Conservation (phyloP, 2,888 invertebrate species). For the Hermaeophaga mercurialis region DNA sequence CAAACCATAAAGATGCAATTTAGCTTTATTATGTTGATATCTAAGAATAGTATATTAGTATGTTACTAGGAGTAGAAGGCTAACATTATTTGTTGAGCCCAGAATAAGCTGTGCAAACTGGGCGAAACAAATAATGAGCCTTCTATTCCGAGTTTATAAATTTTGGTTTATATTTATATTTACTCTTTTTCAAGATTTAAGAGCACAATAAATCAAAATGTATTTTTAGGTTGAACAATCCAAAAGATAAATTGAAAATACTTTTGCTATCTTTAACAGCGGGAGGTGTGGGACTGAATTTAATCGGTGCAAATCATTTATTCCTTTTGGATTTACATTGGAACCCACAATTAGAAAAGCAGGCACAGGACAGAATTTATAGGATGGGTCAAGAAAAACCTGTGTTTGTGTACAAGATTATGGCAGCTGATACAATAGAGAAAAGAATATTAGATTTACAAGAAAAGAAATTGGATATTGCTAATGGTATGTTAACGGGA, state of each 20-base stretch:
- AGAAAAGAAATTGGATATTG: slow-evolving; percentile 76
- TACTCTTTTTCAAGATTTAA: neutral
- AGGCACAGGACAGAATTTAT: slow-evolving; percentile 94
- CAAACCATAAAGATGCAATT: no score
- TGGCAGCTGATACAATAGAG: slow-evolving; percentile 87
- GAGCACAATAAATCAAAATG: no score
- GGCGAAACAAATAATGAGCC: no score
- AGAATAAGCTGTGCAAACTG: no score
- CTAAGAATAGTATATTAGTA: no score
- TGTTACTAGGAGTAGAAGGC: no score
- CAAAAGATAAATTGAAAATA: slow-evolving; percentile 64
- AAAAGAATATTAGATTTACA: slow-evolving; percentile 83
- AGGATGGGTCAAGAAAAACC: slow-evolving; percentile 84
- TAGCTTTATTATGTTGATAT: no score
- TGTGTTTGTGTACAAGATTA: slow-evolving; percentile 86
- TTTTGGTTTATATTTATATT: neutral
- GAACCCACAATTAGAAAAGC: slow-evolving; percentile 95
- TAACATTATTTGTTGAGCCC: no score
- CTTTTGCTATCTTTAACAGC: slow-evolving; percentile 88
- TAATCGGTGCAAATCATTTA: slow-evolving; percentile 90
- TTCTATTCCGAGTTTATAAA: no score
- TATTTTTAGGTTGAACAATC: slow-evolving; percentile 66
- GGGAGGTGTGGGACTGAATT: slow-evolving; percentile 93
- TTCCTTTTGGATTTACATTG: slow-evolving; percentile 92
- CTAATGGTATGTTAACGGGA: slow-evolving; percentile 78